Evolutionary conservation across 2,888 invertebrate species (phyloP).

Genomic region (Polylopha cassiicola): DNA sequence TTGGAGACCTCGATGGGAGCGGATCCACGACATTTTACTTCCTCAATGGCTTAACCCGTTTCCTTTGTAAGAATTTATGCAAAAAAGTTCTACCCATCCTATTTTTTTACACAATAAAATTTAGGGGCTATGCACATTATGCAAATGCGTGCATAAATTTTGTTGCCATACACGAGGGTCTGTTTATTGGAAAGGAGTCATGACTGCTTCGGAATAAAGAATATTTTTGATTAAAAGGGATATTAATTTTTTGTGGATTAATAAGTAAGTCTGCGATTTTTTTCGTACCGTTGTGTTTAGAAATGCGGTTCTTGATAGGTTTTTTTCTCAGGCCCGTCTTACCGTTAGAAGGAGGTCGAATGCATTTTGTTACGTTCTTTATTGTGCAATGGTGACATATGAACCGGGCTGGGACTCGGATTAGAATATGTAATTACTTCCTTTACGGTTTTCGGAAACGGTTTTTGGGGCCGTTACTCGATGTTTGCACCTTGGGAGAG

Average conservation of each 20-base stretch:
- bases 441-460: conserved; percentile 75
- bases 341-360: conserved; percentile 65
- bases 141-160: conserved; percentile 78
- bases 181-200: conserved; percentile 36
- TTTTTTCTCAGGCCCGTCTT: conserved; percentile 70
- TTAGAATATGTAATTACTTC: conserved; percentile 78
- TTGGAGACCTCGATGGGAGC: conserved; percentile 42
- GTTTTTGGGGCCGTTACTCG: conserved; percentile 54
- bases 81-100: conserved; percentile 78
- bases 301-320: conserved; percentile 59
- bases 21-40: conserved; percentile 71
- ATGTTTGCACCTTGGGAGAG: conserved; percentile 48
- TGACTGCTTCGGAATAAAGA: conserved; percentile 28
- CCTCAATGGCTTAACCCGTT: conserved; percentile 76
- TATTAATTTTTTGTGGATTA: conserved; percentile 51
- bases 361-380: conserved; percentile 52
- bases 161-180: conserved; percentile 42
- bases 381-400: conserved; percentile 70
- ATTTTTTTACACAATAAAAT: conserved; percentile 78
- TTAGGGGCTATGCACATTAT: conserved; percentile 77
- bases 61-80: conserved; percentile 77
- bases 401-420: conserved; percentile 68
- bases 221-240: conserved; percentile 33
- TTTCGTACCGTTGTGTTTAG: conserved; percentile 48
- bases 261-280: conserved; percentile 68